Evolutionary conservation across 2,113 vertebrate species (phyloP).

Genomic region (Cynoglossus semilaevis): DNA sequence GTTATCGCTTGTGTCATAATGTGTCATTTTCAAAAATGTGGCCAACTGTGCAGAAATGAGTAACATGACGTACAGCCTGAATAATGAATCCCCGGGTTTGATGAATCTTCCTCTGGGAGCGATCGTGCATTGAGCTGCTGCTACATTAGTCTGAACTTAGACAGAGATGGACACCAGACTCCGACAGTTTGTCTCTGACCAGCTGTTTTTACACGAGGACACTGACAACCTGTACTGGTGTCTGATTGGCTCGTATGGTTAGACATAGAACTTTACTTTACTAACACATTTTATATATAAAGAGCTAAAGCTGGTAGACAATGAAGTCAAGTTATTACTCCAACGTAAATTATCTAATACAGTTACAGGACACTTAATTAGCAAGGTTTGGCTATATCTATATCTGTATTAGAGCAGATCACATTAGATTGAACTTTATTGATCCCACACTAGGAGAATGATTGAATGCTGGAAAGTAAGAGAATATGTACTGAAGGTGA

Average conservation of each 20-base stretch:
- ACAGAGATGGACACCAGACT: slow-evolving; percentile 17
- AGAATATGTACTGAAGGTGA: too few species aligned
- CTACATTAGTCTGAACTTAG: slow-evolving; percentile 16
- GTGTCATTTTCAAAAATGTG: slow-evolving; percentile 22
- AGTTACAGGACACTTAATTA: too few species aligned
- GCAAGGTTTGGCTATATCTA: too few species aligned
- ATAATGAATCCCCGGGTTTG: slow-evolving; percentile 14
- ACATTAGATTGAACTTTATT: too few species aligned
- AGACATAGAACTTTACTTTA: background rate
- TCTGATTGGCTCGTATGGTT: slow-evolving; percentile 16
- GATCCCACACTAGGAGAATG: too few species aligned
- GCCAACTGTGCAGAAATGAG: slow-evolving; percentile 30
- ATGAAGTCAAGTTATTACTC: too few species aligned
- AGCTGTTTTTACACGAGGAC: slow-evolving; percentile 29
- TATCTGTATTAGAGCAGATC: too few species aligned
- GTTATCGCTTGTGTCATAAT: slow-evolving; percentile 20
- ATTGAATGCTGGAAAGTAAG: too few species aligned
- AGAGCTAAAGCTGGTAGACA: slow-evolving; percentile 13
- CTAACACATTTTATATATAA: slow-evolving; percentile 1
- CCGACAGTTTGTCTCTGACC: slow-evolving; percentile 21
- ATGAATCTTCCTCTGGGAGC: slow-evolving; percentile 31
- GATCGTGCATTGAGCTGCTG: background rate
- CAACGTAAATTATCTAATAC: too few species aligned
- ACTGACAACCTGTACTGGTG: slow-evolving; percentile 18
- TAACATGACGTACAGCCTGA: slow-evolving; percentile 8